phyloP scores from a whole-genome alignment of 2,888 invertebrate species.

The Sarcophaga subvicina region DNA sequence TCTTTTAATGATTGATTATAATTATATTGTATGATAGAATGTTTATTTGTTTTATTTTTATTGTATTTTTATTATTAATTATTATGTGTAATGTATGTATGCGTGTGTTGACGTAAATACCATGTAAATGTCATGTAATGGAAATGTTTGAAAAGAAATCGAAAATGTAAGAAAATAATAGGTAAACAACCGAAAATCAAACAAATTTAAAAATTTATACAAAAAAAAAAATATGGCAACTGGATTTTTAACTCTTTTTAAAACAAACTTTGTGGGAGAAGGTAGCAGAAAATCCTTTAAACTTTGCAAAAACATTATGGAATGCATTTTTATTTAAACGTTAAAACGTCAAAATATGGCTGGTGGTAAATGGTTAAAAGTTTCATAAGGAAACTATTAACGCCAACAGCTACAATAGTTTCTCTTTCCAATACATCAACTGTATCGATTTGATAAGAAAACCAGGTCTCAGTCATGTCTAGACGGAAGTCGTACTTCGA shows the following conservation, averaged over 20 bases:
- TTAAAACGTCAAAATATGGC: too few species aligned
- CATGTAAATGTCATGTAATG: background rate
- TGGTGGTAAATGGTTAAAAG: too few species aligned
- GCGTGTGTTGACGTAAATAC: background rate
- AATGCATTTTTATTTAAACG: too few species aligned
- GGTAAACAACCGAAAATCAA: background rate
- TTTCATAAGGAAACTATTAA: too few species aligned
- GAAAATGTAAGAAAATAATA: background rate
- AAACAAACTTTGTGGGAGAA: background rate
- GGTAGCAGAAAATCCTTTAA: too few species aligned
- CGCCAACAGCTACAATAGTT: too few species aligned
- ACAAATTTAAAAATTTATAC: background rate
- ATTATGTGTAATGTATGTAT: background rate
- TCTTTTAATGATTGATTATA: too few species aligned
- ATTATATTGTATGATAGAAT: background rate
- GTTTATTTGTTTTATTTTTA: background rate
- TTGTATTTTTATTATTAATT: background rate
- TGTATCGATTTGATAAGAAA: too few species aligned
- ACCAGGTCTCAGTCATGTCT: too few species aligned
- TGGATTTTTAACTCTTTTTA: background rate
- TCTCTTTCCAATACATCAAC: too few species aligned
- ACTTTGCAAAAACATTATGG: too few species aligned
- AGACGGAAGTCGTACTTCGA: too few species aligned
- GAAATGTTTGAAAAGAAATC: background rate
- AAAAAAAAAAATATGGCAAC: background rate